Base-by-base conservation (phyloP, 1,140 invertebrate species). In the Agraylea sexmaculata region DNA sequence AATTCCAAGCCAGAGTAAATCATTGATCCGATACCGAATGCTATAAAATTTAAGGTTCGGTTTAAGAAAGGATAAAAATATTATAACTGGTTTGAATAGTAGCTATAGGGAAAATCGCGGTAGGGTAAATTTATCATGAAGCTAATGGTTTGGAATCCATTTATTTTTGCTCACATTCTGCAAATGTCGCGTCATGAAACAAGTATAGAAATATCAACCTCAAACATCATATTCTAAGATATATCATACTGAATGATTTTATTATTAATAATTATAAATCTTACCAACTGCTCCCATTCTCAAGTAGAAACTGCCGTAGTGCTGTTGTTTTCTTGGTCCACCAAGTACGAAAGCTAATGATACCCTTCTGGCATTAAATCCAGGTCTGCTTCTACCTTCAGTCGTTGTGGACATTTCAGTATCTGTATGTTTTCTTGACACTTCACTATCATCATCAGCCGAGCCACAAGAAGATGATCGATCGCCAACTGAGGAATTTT, bases 1-100 rank as follows among this genome's bases (percentile, higher is more conserved):
- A 94, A 88, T 64, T 93, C 87, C 37, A 95, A 66, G 0, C 90
- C 89, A 1, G 88, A 90, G 62, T 94, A 93, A 42, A 94, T 91
- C 87, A 91, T 88, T 36, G 83, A 87, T 6, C 90, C 90, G 49
- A 93, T 90, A 6, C 89, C 89, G 58, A 94, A 94, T 11, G 88
- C 88, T 87, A 56, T 4, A 57, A 50, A 34, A 34, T 32, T 23
- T 43, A 39, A 17, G 2, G 16, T 3, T 12, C 13, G 21, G 25
- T 11, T 42, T 27, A n/a, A 29, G 8, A 19, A 19, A n/a, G 12
- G 19, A 39, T 16, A 28, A 4, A 27, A 4, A 39, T 25, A 39
- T 31, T 10, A 41, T 21, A 29, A 1, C 23, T 25, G 7, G 7
- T 8, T 25, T 8, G 12, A n/a, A n/a, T n/a, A n/a, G n/a, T n/a